Base-by-base conservation (phyloP, 2,888 invertebrate species). In the Oxytorus armatus region DNA sequence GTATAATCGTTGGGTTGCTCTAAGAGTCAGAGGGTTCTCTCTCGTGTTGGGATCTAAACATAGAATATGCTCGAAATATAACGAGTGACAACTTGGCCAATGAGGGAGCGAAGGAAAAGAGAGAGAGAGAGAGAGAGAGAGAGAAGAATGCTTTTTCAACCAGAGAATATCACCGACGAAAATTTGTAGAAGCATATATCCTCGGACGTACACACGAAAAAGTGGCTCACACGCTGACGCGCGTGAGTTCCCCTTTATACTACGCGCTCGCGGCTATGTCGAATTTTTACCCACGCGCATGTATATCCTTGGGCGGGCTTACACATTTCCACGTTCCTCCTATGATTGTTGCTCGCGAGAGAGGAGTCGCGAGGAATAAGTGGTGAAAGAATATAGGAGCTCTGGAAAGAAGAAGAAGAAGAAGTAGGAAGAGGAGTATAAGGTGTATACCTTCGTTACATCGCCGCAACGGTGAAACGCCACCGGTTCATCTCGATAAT, bases 1-100 rank as follows among this genome's bases (percentile, higher is more conserved):
- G 44, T 59, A 74, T 57, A 49, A 55, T 21, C 14, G 23, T 55
- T 75, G 70, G n/a, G n/a, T n/a, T 39, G 44, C 42, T 44, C 47
- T 25, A 55, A 49, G 57, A 77, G 42, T 25, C 36, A 16, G 77
- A 80, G 65, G 61, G 73, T 51, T 63, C 69, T 63, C 69, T 74
- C 66, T 42, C 47, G 84, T 73, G 79, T 70, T 33, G 51, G 59
- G 81, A 83, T 86, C 91, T 90, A 91, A 91, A 90, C 86, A 88
- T 91, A 91, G 90, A 87, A 83, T 82, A 85, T 85, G 87, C 91
- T 90, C 89, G 86, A 91, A 91, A 91, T 91, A 90, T 90, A 89
- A 89, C 89, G 85, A 87, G 86, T 87, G 88, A 86, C 86, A 88
- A 86, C 85, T 88, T 87, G 86, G 88, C 85, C 85, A 86, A 85